Evolutionary conservation across 1,140 invertebrate species (phyloP).

Genomic region (Pachyrhynchus sulphureomaculatus): DNA sequence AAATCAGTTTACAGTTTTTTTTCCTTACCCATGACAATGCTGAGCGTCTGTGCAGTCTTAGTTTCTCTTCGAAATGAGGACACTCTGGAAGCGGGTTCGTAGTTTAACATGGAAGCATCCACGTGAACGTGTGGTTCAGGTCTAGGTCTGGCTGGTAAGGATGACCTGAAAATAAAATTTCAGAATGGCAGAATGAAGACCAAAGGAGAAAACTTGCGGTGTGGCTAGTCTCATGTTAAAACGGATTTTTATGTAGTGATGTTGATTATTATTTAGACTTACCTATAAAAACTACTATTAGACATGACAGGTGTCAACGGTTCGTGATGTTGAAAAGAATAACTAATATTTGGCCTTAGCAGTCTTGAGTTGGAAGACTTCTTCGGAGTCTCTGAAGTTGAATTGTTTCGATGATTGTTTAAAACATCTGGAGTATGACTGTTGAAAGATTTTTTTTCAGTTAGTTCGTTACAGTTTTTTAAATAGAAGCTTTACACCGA

Average conservation of each 20-base stretch:
- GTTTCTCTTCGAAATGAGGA: conserved; percentile 71
- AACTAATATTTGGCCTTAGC: conserved; percentile 37
- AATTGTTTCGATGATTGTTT: conserved; percentile 19
- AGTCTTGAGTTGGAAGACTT: conserved; percentile 7
- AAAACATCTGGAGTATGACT: conserved; percentile 28
- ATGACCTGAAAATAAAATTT: conserved; percentile 35
- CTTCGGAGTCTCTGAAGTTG: conserved; percentile 18
- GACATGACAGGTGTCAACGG: conserved; percentile 32
- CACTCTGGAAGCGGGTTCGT: conserved; percentile 55
- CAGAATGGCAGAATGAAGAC: too few relatives aligned
- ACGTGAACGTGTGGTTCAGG: conserved; percentile 42
- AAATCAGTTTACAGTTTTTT: too few relatives aligned
- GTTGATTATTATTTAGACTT: background rate
- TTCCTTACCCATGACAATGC: conserved; percentile 76
- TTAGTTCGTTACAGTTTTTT: too few relatives aligned
- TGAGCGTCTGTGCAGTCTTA: conserved; percentile 87
- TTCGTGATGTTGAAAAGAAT: conserved; percentile 39
- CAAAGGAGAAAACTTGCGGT: too few relatives aligned
- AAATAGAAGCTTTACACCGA: too few relatives aligned
- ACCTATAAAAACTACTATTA: conserved; percentile 29
- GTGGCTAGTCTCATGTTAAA: too few relatives aligned
- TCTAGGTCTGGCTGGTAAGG: conserved; percentile 37
- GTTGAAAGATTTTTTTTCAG: conserved; percentile 12
- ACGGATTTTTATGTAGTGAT: too few relatives aligned
- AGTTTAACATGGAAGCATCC: conserved; percentile 46